Percentiles rank a stretch among this genome's conserved stretches.
Evolutionary conservation across 2,888 invertebrate species (phyloP).

Genomic region (Hydropsyche betteni): DNA sequence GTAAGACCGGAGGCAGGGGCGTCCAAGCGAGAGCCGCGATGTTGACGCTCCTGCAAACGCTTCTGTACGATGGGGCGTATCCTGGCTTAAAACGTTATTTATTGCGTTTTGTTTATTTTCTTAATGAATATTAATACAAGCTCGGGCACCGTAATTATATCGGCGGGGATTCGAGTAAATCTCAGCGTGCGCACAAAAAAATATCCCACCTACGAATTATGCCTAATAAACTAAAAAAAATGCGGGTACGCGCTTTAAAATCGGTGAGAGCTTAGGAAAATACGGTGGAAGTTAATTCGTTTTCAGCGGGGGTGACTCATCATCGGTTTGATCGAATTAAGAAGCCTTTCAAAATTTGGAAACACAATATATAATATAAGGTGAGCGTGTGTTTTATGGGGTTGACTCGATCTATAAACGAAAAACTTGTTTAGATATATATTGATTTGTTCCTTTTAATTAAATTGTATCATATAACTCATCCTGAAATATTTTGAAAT

Average conservation of each 20-base stretch:
- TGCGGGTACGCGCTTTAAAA: too few relatives aligned
- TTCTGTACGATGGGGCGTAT: constrained; percentile 33
- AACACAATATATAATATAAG: too few relatives aligned
- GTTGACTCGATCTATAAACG: too few relatives aligned
- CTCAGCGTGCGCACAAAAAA: background rate
- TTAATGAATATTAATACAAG: constrained; percentile 50
- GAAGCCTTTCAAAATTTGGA: constrained; percentile 26
- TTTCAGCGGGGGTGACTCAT: constrained; percentile 9
- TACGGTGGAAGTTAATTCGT: too few relatives aligned
- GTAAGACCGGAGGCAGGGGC: constrained; percentile 29
- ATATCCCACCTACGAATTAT: too few relatives aligned
- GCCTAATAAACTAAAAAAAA: too few relatives aligned
- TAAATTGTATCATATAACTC: background rate
- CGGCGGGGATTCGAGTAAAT: constrained; percentile 32
- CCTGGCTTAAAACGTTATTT: constrained; percentile 32
- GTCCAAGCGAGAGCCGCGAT: constrained; percentile 14
- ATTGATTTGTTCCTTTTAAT: too few relatives aligned
- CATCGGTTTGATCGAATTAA: constrained; percentile 19
- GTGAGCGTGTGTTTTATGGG: too few relatives aligned
- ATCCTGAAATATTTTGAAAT: background rate
- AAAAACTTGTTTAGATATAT: too few relatives aligned
- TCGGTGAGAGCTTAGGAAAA: too few relatives aligned
- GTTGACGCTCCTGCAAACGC: constrained; percentile 32
- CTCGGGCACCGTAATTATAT: constrained; percentile 45
- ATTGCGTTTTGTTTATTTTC: constrained; percentile 48